Evolutionary conservation across 2,113 vertebrate species (phyloP).

Genomic region (Oceanodroma tethys): DNA sequence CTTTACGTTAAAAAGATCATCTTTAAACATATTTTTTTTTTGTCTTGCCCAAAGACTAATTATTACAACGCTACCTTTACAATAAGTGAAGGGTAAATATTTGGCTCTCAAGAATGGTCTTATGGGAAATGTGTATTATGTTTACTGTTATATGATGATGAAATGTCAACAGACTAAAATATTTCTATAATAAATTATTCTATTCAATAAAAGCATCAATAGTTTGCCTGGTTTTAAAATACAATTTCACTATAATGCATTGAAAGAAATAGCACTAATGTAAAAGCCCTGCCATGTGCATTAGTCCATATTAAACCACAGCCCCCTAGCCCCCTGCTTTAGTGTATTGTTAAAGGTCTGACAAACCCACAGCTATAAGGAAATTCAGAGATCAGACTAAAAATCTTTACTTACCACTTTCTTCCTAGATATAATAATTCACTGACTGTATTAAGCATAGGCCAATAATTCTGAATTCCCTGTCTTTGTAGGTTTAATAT

Average conservation of each 20-base stretch:
- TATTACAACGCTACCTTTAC: conserved; percentile 2
- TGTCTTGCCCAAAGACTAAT: neutral
- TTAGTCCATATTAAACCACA: conserved; percentile 42
- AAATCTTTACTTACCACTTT: conserved; percentile 29
- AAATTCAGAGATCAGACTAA: conserved; percentile 18
- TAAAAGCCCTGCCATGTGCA: neutral
- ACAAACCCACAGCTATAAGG: neutral
- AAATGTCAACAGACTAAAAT: conserved; percentile 67
- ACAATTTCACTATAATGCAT: conserved; percentile 52
- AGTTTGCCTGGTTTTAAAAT: conserved; percentile 62
- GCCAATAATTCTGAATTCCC: neutral
- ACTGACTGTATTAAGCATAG: neutral
- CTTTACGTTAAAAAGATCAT: neutral
- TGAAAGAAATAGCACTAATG: conserved; percentile 36
- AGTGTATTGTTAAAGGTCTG: neutral
- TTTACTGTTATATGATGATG: conserved; percentile 70
- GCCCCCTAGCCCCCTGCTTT: neutral
- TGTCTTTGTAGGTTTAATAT: neutral
- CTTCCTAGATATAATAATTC: neutral
- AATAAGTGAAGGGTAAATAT: conserved; percentile 45
- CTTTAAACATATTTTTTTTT: neutral
- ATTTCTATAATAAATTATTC: conserved; percentile 65
- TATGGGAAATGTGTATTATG: conserved; percentile 66
- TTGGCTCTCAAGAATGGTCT: conserved; percentile 58
- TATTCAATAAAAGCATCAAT: conserved; percentile 69